These are phyloP conservation scores for Ophion ellenae DNA, from an alignment of 2,888 invertebrate genomes.

Conservation along the genomic window DNA sequence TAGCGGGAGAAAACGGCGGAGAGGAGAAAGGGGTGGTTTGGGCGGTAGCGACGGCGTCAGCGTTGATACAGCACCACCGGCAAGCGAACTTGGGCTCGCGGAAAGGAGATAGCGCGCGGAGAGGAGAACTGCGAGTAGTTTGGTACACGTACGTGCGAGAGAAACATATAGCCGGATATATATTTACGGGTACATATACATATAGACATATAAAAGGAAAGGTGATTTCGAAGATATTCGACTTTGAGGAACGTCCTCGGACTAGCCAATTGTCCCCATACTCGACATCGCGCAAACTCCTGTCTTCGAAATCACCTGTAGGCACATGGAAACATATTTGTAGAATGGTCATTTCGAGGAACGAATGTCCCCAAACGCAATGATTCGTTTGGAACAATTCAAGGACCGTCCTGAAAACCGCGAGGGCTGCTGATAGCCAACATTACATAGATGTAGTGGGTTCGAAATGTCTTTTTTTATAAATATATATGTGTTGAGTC, in stretches of 20 bases:
- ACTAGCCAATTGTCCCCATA: no score
- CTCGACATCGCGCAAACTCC: no score
- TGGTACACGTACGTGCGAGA: constrained; percentile 54
- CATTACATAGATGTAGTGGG: no score
- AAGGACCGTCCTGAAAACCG: no score
- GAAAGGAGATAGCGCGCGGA: constrained; percentile 44
- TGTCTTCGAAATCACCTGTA: no score
- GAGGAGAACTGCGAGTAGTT: constrained; percentile 50
- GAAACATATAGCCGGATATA: constrained; percentile 27
- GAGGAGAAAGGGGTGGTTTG: constrained; percentile 55
- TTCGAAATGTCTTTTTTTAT: no score
- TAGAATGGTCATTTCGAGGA: no score
- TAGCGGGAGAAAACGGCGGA: constrained; percentile 49
- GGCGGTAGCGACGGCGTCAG: constrained; percentile 57
- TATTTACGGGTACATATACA: not conserved
- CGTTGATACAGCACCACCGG: constrained; percentile 60
- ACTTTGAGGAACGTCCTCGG: no score
- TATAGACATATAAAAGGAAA: not conserved
- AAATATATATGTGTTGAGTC: constrained; percentile 27
- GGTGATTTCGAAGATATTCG: not conserved
- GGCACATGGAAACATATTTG: no score
- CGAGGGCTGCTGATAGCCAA: no score
- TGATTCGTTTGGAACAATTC: no score
- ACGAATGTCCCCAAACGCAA: no score
- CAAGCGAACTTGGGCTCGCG: constrained; percentile 54